These are phyloP conservation scores for Hybognathus amarus DNA, from an alignment of 2,797 vertebrate species.

Conservation along the genomic window DNA sequence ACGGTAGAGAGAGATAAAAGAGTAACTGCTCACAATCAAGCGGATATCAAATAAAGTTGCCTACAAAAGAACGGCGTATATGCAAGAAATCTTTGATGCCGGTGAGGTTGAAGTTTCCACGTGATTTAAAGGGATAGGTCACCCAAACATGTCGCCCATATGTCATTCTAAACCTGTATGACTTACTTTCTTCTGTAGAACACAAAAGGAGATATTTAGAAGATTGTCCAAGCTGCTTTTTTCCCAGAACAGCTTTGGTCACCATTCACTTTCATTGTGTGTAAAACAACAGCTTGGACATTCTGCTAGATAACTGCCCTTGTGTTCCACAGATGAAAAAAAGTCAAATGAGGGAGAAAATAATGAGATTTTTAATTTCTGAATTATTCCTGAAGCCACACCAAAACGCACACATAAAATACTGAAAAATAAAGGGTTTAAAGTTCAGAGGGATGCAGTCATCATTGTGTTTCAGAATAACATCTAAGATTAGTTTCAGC, in stretches of 20 bases:
- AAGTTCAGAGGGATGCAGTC: slow-evolving; percentile 24
- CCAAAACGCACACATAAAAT: background rate
- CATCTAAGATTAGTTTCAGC: slow-evolving; percentile 10
- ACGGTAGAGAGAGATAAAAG: slow-evolving; percentile 61
- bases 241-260: background rate
- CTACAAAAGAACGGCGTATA: slow-evolving; percentile 40
- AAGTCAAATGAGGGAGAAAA: background rate
- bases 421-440: background rate
- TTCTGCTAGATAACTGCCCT: background rate
- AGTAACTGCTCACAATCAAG: slow-evolving; percentile 45
- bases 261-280: background rate
- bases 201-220: slow-evolving; percentile 2
- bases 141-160: background rate
- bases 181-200: background rate
- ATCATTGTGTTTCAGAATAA: slow-evolving; percentile 16
- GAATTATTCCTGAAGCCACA: background rate
- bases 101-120: slow-evolving; percentile 11
- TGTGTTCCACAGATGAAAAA: background rate
- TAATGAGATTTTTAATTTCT: background rate
- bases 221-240: background rate
- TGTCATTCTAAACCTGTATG: slow-evolving; percentile 9
- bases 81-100: slow-evolving; percentile 55
- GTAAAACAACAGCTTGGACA: too few species aligned
- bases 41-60: slow-evolving; percentile 49
- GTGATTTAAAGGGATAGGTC: slow-evolving; percentile 15